Evolutionary conservation across 2,888 invertebrate genomes (phyloP), one percentile per base, ranked within the genome.

Genomic region (Agrotis exclamationis): DNA sequence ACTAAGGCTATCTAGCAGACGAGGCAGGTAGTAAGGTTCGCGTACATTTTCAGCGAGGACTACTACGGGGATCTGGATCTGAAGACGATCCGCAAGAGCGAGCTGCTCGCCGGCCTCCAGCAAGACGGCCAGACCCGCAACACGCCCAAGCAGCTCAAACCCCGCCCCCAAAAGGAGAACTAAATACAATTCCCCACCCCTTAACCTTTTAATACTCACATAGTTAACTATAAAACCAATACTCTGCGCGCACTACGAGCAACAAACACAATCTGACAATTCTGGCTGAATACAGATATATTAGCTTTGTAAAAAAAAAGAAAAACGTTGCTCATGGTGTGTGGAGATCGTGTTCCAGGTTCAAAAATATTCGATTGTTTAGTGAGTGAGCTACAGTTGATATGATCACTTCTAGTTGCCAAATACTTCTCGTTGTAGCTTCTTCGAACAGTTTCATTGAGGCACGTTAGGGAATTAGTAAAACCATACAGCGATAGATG

Each of bases 21-120:
- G 90, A 89, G 92, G 92, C 91, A 92, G 93, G 94, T 91, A 93
- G 95, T 95, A 95, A 95, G 95, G 93, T 94, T 85, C 91, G 92
- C 94, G 92, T 95, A 91, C 93, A 92, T 95, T 95, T 97, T 97
- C 98, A 99, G 99, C 97, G 99, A 99, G 97, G 99, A 99, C 97
- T 99, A 99, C 97, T 99, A 99, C 93, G 99, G 99, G 87, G 99
- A 99, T 96, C 96, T 99, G 97, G 99, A 99, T 96, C 97, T 99
- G 97, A 99, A 99, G 98, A 97, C 98, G 96, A 98, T 99, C 97
- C 98, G 98, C 96, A 99, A 99, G 97, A 98, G 98, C 96, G 99
- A 99, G 96, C 97, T 98, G 88, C 97, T 98, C 92, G 97, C 98
- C 89, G 98, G 98, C 88, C 97, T 98, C 89, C 97, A 97, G 89